Evolutionary conservation across 2,113 vertebrate genomes (phyloP), one percentile per base, ranked within the genome.

Genomic region (Suricata suricatta): DNA sequence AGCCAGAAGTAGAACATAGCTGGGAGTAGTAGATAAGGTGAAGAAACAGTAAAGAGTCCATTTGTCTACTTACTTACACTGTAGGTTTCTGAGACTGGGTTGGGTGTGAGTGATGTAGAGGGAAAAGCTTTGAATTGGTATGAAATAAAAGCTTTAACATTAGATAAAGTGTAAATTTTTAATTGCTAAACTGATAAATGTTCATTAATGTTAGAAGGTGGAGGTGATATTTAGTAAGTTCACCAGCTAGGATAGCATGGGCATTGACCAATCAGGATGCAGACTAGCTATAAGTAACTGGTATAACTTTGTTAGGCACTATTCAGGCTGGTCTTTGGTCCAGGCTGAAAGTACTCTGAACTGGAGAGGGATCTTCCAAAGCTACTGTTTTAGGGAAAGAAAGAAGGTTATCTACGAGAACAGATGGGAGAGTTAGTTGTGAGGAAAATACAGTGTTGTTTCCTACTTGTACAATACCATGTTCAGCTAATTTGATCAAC

Each of bases 131-230:
- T 88, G 79, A 86, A 52, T 0, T 86, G 71, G 31, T 66, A 79
- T 68, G 29, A 97, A 92, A 96, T 93, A 66, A 52, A 33, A 76
- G 7, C 88, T 96, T 89, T 89, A 27, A 84, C 47, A 44, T 82
- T 44, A 91, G 27, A 83, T 41, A 64, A 71, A 87, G 23, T 52
- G 17, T 50, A 33, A 47, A 8, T 35, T 88, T 95, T 89, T 87
- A 60, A 64, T 52, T 95, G 35, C 35, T 60, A 23, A 92, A 85
- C 72, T 23, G 50, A 41, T 80, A 57, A 81, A 38, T 84, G 14
- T 27, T 57, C 50, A 41, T 88, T 80, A 80, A 33, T 35, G 54
- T 72, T 41, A 93, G 38, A 92, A 95, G 38, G n/a, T 15, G 1
- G 9, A 38, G 5, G 19, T 69, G 31, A 33, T 66, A n/a, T 35